A percentile compares a stretch with the other conserved stretches of the same genome.
Conservation (phyloP, 2,113 vertebrate genomes). For the Coregonus clupeaformis region DNA sequence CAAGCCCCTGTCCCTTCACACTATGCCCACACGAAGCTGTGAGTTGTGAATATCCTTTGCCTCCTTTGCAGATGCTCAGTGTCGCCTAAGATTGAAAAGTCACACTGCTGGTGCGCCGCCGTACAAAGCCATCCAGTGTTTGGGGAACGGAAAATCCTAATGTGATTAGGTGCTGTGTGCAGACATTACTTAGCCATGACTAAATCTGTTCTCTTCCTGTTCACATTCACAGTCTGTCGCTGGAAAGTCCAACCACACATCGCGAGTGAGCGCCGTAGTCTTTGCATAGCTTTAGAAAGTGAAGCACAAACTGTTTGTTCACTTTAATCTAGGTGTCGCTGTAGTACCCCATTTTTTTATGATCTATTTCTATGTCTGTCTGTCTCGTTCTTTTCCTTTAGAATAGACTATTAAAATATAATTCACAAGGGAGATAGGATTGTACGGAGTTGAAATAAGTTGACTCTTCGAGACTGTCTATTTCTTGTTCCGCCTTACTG, state of each 20-base stretch:
- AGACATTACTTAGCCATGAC: constrained; percentile 97
- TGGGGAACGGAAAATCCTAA: constrained; percentile 94
- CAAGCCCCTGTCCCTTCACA: background rate
- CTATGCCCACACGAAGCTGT: constrained; percentile 4
- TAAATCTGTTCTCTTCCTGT: constrained; percentile 94
- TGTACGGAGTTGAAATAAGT: background rate
- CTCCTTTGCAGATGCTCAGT: constrained; percentile 46
- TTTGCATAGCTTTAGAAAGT: background rate
- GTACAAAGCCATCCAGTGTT: constrained; percentile 90
- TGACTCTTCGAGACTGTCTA: constrained; percentile 44
- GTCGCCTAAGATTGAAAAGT: constrained; percentile 16
- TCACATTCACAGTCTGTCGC: constrained; percentile 49
- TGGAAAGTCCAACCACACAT: constrained; percentile 87
- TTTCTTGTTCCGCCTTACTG: constrained; percentile 85
- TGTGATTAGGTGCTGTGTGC: constrained; percentile 95
- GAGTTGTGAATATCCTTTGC: constrained; percentile 20
- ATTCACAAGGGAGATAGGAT: background rate
- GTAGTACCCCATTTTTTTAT: background rate
- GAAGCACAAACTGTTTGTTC: background rate
- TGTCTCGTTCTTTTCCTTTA: background rate
- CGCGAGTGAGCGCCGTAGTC: no score
- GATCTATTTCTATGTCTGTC: background rate
- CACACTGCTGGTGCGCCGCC: constrained; percentile 43
- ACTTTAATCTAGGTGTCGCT: background rate
- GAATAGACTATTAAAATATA: background rate